phyloP scores from a whole-genome alignment of 2,797 vertebrate genomes.

The Anabacerthia variegaticeps region DNA sequence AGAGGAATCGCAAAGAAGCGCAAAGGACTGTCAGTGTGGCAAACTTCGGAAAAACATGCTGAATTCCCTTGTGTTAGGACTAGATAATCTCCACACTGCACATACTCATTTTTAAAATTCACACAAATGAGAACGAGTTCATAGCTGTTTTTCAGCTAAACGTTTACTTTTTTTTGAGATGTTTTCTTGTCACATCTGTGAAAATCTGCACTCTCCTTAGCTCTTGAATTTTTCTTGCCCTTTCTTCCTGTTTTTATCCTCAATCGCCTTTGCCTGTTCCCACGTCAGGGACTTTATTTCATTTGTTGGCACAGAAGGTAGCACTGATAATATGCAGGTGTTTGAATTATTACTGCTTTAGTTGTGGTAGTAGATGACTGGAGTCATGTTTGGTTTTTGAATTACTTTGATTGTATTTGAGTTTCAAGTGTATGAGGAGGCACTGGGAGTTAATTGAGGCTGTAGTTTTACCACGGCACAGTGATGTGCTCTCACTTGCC shows the following conservation, averaged over 20 bases:
- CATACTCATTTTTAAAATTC: not conserved
- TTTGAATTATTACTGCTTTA: not conserved
- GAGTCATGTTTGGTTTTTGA: not conserved
- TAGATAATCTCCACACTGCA: not conserved
- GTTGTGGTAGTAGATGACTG: not conserved
- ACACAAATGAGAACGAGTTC: not conserved
- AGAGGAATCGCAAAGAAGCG: not conserved
- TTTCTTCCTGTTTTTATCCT: not conserved
- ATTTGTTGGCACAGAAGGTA: not conserved
- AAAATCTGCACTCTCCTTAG: not conserved
- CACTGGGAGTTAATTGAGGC: not conserved
- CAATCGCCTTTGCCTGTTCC: not conserved
- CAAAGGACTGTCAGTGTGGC: not conserved
- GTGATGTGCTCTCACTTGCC: not conserved
- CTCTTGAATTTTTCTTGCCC: not conserved
- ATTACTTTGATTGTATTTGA: not conserved
- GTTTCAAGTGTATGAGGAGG: not conserved
- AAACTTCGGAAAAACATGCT: not conserved
- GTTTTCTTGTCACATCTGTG: not conserved
- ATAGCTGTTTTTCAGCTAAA: not conserved
- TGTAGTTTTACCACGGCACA: not conserved
- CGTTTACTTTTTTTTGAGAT: not conserved
- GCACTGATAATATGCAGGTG: accelerated
- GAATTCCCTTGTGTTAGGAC: not conserved
- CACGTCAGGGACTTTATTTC: not conserved